Evolutionary conservation across 2,797 vertebrate genomes (phyloP), one percentile per base, ranked within the genome.

Genomic region (Sphaeramia orbicularis): DNA sequence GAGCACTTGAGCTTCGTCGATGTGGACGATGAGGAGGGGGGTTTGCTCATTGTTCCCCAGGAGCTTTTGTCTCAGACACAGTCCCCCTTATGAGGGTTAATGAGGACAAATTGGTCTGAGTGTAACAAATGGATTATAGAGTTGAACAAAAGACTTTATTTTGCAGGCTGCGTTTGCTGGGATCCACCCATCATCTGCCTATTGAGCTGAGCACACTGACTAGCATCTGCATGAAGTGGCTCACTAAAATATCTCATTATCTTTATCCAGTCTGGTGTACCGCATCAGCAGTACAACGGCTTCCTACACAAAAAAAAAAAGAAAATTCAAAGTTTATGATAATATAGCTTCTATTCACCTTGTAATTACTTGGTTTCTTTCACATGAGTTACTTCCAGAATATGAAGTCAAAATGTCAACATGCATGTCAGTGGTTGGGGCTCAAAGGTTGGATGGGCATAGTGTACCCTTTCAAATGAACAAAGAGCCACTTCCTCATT

Each of bases 101-200:
- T 96, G 92, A 95, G 93, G 95, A 93, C 96, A 97, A 98, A 96
- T 97, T 97, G 95, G 87, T 89, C 94, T 89, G 94, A 91, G 94
- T 94, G 93, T 93, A 95, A 96, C 93, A 95, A 95, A 96, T 93
- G 93, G 91, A 88, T 95, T 95, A 93, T 92, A 91, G 89, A 90
- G 75, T 79, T 85, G 93, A 91, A 95, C 95, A 96, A 94, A 96
- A 88, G 91, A 68, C 84, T 89, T 71, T 74, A 91, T 95, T 93
- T 89, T 76, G 68, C 86, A 88, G 91, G 91, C 90, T 68, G 87
- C 90, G 91, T 85, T 92, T 87, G 88, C 86, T 63, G 64, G 90
- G 88, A 89, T 94, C 89, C 84, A 93, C 95, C 95, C 91, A 92
- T 94, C 93, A 93, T 92, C 87, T 84, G 86, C 87, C 86, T 76